These are phyloP conservation scores for Bungarus multicinctus DNA, from an alignment of 2,113 vertebrate species.

Conservation along the genomic window DNA sequence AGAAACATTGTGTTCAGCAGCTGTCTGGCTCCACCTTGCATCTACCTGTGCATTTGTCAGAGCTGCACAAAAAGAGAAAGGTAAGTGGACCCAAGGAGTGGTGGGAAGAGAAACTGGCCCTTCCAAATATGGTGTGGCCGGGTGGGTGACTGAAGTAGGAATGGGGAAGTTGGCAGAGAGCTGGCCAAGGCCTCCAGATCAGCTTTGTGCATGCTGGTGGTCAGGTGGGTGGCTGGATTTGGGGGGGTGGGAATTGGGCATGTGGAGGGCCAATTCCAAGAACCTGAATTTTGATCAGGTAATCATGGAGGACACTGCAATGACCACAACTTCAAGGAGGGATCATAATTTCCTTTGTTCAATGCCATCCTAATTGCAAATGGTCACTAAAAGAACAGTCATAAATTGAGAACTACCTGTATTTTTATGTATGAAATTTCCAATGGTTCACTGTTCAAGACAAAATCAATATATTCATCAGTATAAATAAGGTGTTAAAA, in stretches of 20 bases:
- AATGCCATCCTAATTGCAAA: background rate
- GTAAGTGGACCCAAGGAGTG: background rate
- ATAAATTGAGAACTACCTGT: background rate
- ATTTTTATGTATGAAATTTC: background rate
- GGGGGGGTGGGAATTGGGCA: background rate
- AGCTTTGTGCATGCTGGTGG: too few relatives aligned
- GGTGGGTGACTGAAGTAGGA: background rate
- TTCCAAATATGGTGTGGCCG: background rate
- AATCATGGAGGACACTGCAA: background rate
- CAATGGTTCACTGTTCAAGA: background rate
- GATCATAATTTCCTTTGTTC: background rate
- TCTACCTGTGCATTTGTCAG: background rate
- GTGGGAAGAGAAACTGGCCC: background rate
- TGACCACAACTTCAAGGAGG: background rate
- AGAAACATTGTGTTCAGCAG: background rate
- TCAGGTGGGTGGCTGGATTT: too few relatives aligned
- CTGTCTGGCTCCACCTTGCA: background rate
- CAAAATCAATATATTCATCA: background rate
- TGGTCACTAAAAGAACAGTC: background rate
- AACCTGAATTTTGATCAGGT: background rate
- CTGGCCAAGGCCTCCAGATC: too few relatives aligned
- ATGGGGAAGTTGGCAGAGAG: too few relatives aligned
- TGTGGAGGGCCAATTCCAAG: background rate
- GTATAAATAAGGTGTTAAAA: background rate
- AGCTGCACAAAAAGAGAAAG: background rate